phyloP scores from a whole-genome alignment of 2,797 vertebrate genomes.

The Phyllotis vaccarum region DNA sequence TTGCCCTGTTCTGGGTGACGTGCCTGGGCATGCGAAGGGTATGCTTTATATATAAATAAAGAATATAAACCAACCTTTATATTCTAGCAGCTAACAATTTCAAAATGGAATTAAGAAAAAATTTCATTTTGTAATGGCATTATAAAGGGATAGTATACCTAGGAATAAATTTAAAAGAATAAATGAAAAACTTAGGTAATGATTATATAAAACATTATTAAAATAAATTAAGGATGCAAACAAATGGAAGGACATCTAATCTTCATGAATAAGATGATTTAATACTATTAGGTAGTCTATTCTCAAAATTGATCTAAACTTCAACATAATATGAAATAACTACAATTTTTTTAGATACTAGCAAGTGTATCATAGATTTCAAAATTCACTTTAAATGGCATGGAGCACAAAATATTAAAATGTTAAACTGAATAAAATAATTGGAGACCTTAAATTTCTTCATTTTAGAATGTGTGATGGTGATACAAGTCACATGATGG shows the following conservation, averaged over 20 bases:
- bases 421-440: background rate
- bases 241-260: background rate
- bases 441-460: background rate
- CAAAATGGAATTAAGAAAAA: constrained; percentile 55
- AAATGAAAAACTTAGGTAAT: background rate
- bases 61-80: too few species aligned
- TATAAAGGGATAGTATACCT: constrained; percentile 7
- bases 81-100: background rate
- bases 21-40: too few species aligned
- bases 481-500: background rate
- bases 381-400: background rate
- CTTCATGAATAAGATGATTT: background rate
- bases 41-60: too few species aligned
- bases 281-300: background rate
- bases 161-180: background rate
- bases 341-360: background rate
- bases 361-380: background rate
- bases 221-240: background rate
- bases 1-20: too few species aligned
- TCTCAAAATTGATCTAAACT: background rate
- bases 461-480: constrained; percentile 39
- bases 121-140: background rate
- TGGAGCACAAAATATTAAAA: background rate
- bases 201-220: background rate
- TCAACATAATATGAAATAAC: background rate